phyloP scores from a whole-genome alignment of 2,113 vertebrate species.

The Cynoglossus semilaevis region DNA sequence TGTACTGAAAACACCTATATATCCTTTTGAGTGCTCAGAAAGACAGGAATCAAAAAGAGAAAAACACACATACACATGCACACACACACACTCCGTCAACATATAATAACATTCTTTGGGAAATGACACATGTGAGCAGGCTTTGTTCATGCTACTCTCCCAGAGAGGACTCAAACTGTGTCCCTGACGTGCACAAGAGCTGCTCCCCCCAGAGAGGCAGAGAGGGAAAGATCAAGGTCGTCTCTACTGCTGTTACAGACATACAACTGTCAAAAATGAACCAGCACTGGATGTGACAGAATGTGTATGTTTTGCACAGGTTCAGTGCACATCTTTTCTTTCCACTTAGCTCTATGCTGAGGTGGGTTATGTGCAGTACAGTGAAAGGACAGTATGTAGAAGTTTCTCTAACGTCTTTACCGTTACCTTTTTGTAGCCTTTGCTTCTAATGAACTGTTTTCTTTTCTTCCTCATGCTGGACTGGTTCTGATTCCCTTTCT shows the following conservation, averaged over 20 bases:
- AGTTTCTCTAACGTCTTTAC: no score
- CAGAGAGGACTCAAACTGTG: slow-evolving; percentile 25
- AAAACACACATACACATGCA: no score
- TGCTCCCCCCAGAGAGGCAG: not conserved
- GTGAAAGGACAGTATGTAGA: no score
- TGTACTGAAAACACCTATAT: no score
- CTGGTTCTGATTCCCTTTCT: no score
- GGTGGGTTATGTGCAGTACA: no score
- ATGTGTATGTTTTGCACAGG: not conserved
- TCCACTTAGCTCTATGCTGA: no score
- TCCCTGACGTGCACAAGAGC: slow-evolving; percentile 19
- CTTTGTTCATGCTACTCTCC: slow-evolving; percentile 23
- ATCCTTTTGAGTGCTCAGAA: no score
- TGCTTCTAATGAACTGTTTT: no score
- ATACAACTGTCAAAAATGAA: slow-evolving; percentile 19
- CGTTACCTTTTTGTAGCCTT: no score
- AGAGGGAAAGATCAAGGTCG: slow-evolving; percentile 4
- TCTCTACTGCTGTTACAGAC: not conserved
- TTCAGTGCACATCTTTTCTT: not conserved
- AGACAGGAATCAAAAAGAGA: no score
- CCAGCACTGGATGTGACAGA: slow-evolving; percentile 8
- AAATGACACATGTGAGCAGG: slow-evolving; percentile 18
- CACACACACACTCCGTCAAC: not conserved
- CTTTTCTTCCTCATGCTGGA: no score
- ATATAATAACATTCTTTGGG: slow-evolving; percentile 1